These are phyloP conservation scores for Helicoverpa armigera DNA, from an alignment of 1,140 invertebrate genomes.

Conservation along the genomic window DNA sequence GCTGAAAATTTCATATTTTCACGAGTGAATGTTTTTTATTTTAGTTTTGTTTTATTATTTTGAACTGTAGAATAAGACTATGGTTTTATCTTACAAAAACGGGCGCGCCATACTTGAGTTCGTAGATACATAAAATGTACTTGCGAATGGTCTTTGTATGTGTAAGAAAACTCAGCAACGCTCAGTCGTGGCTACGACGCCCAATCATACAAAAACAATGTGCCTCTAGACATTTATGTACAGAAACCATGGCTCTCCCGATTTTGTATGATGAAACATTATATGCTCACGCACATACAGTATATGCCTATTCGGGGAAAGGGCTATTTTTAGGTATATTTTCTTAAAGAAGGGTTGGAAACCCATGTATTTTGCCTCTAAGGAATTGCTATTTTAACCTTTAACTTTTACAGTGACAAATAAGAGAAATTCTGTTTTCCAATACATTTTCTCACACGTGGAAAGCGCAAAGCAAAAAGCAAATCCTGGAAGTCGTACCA, in stretches of 20 bases:
- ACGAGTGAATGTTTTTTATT: neutral
- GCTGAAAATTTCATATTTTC: slow-evolving; percentile 11
- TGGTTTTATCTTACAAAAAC: neutral
- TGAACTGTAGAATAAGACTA: neutral
- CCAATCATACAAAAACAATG: too few relatives aligned
- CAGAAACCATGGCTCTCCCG: too few relatives aligned
- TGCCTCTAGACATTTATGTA: too few relatives aligned
- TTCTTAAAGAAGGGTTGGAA: neutral
- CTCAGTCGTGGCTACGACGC: too few relatives aligned
- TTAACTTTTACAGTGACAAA: neutral
- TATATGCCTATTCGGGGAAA: too few relatives aligned
- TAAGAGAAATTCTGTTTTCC: neutral
- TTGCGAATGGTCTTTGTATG: too few relatives aligned
- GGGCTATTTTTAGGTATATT: too few relatives aligned
- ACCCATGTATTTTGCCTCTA: neutral
- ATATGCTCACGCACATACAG: too few relatives aligned
- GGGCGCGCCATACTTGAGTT: too few relatives aligned
- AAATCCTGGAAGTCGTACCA: neutral
- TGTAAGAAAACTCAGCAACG: too few relatives aligned
- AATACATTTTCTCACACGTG: neutral
- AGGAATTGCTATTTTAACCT: neutral
- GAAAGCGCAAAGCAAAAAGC: slow-evolving; percentile 1
- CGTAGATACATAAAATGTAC: too few relatives aligned
- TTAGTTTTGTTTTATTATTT: neutral
- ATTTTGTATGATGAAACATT: too few relatives aligned